Conservation (phyloP, 1,140 invertebrate genomes). For the Zaprionus inermis region DNA sequence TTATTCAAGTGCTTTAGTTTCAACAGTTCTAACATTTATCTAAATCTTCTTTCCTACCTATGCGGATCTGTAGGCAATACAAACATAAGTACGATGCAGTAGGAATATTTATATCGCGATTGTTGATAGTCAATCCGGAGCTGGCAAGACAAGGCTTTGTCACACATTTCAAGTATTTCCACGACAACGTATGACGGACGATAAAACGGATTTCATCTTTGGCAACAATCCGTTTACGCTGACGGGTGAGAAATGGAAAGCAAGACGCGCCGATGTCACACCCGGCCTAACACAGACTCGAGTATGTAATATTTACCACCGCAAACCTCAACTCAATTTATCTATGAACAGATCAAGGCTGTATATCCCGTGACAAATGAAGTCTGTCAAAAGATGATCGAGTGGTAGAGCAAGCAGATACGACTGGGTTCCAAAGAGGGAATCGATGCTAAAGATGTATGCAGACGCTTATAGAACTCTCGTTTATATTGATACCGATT, state of each 20-base stretch:
- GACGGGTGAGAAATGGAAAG: constrained; percentile 85
- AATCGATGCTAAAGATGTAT: constrained; percentile 66
- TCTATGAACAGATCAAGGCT: constrained; percentile 57
- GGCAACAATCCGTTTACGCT: constrained; percentile 84
- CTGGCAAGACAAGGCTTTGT: constrained; percentile 85
- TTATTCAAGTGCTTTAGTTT: no score
- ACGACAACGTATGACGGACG: constrained; percentile 76
- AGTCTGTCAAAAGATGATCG: constrained; percentile 61
- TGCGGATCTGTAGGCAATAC: constrained; percentile 37
- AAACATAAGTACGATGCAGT: constrained; percentile 69
- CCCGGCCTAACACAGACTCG: constrained; percentile 85
- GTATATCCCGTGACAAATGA: constrained; percentile 77
- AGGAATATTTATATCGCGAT: constrained; percentile 58
- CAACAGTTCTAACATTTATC: no score
- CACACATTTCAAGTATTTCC: constrained; percentile 84
- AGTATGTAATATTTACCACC: constrained; percentile 67
- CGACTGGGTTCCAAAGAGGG: constrained; percentile 37
- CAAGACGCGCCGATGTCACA: constrained; percentile 85
- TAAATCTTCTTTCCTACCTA: not conserved
- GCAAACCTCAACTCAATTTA: constrained; percentile 17
- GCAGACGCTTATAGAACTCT: constrained; percentile 15
- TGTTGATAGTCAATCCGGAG: constrained; percentile 85
- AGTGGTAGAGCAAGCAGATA: constrained; percentile 75
- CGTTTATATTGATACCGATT: not conserved
- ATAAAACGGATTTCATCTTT: constrained; percentile 84